Evolutionary conservation across 2,888 invertebrate genomes (phyloP).

Genomic region (Hypsopygia costalis): DNA sequence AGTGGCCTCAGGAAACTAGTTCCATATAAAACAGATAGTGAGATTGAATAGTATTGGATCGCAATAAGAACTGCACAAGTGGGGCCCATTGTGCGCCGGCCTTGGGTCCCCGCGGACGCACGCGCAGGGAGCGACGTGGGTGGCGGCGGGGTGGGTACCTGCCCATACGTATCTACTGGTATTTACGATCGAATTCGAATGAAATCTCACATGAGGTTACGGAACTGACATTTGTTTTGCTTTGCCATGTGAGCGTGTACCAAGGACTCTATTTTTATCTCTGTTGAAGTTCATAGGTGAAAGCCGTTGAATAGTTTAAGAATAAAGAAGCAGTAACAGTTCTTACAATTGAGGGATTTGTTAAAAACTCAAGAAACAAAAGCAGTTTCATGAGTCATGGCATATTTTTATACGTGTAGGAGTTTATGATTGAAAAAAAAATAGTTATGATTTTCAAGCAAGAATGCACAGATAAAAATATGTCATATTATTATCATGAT

Average conservation of each 20-base stretch:
- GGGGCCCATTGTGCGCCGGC: conserved; percentile 62
- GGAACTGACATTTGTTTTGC: background rate
- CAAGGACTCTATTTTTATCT: background rate
- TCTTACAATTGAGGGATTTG: too few species aligned
- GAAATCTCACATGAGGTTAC: conserved; percentile 2
- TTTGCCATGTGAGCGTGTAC: background rate
- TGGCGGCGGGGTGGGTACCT: conserved; percentile 34
- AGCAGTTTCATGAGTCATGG: too few species aligned
- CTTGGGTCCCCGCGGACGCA: conserved; percentile 54
- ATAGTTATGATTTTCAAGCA: too few species aligned
- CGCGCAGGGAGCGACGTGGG: conserved; percentile 49
- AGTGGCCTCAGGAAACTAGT: conserved; percentile 67
- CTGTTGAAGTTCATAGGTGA: too few species aligned
- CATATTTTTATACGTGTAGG: too few species aligned
- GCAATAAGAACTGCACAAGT: conserved; percentile 66
- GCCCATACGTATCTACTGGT: too few species aligned
- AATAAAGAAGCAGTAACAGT: too few species aligned
- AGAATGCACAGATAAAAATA: too few species aligned
- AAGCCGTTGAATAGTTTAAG: too few species aligned
- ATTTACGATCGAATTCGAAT: conserved; percentile 18
- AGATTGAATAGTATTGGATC: conserved; percentile 68
- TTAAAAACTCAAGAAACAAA: too few species aligned
- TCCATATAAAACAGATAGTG: conserved; percentile 68
- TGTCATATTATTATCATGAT: too few species aligned
- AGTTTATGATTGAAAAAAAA: too few species aligned